phyloP scores from a whole-genome alignment of 2,113 vertebrate species.

The Oryzias javanicus region DNA sequence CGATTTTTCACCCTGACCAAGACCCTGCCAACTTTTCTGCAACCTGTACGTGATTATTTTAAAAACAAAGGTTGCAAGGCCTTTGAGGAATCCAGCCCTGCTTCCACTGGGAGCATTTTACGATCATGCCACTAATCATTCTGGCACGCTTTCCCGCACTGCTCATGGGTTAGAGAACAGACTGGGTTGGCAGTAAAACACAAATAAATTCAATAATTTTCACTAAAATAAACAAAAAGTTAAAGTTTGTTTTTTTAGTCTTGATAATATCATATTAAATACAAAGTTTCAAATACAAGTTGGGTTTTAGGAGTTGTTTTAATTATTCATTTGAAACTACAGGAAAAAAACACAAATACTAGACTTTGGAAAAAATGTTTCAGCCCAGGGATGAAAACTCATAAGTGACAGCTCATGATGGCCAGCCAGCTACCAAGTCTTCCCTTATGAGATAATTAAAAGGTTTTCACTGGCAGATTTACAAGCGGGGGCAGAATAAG shows the following conservation, averaged over 20 bases:
- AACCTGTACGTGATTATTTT: slow-evolving; percentile 38
- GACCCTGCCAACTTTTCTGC: slow-evolving; percentile 15
- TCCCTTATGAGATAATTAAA: slow-evolving; percentile 72
- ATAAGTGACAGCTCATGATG: slow-evolving; percentile 70
- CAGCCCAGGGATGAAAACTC: slow-evolving; percentile 50
- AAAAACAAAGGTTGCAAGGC: slow-evolving; percentile 31
- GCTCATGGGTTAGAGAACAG: slow-evolving; percentile 28
- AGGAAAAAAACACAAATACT: slow-evolving; percentile 27
- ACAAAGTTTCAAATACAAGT: slow-evolving; percentile 28
- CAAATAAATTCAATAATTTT: neutral
- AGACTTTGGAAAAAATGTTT: slow-evolving; percentile 45
- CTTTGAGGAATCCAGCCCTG: slow-evolving; percentile 27
- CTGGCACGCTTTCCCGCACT: slow-evolving; percentile 33
- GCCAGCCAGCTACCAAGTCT: slow-evolving; percentile 58
- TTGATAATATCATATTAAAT: too few species aligned
- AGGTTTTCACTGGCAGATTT: slow-evolving; percentile 69
- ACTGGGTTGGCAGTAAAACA: slow-evolving; percentile 42
- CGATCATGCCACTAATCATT: slow-evolving; percentile 54
- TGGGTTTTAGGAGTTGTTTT: slow-evolving; percentile 41
- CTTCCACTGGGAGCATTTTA: slow-evolving; percentile 40
- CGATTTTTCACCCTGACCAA: slow-evolving; percentile 43
- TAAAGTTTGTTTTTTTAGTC: slow-evolving; percentile 1
- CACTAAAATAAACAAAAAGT: slow-evolving; percentile 6
- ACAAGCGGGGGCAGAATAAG: slow-evolving; percentile 44
- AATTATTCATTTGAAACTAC: slow-evolving; percentile 42